Base-by-base conservation (phyloP, 2,113 vertebrate species). In the Greenwoodochromis staneri region DNA sequence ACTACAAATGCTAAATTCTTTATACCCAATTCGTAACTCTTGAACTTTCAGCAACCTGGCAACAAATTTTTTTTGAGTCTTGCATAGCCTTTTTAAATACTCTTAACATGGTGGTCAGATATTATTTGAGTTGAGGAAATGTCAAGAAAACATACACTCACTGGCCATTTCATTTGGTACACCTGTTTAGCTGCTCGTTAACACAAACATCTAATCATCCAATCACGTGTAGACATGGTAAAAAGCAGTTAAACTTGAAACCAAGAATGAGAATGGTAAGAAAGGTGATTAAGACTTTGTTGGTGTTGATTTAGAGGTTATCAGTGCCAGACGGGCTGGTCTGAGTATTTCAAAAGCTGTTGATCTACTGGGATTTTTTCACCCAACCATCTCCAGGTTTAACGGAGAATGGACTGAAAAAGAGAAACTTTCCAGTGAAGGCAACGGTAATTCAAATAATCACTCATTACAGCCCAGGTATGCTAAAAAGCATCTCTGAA, bases 281-380 rank as follows among this genome's bases (percentile, higher is more conserved):
- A 66, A 66, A n/a, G 34, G 1, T 38, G 34, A 66, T 66, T 8
- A 38, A 0, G 61, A 69, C 34, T 13, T 69, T 69, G 34, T 38
- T 69, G 34, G 19, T 38, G 61, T 69, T 69, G 19, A 1, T 2
- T 69, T 38, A 66, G 61, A 66, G 0, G 36, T 42, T 16, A 1
- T 71, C 1, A 24, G 36, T 42, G n/a, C 66, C 12, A 40, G 36
- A 24, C 0, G 0, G 36, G 1, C 1, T 71, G 38, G 12, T 2
- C 12, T 71, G 66, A 16, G 38, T 71, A 2, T 71, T 66, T 66
- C 34, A 21, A 66, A 66, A 66, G 61, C 61, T 71, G 38, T 9
- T 24, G 8, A 27, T 71, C n/a, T 71, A 42, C 66, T 71, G 66
- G 38, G 38, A 4, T 1, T 71, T 42, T 27, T 42, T 9, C 66